These are phyloP conservation scores for Lithobates sylvaticus DNA, from an alignment of 2,797 vertebrate genomes.

Conservation along the genomic window DNA sequence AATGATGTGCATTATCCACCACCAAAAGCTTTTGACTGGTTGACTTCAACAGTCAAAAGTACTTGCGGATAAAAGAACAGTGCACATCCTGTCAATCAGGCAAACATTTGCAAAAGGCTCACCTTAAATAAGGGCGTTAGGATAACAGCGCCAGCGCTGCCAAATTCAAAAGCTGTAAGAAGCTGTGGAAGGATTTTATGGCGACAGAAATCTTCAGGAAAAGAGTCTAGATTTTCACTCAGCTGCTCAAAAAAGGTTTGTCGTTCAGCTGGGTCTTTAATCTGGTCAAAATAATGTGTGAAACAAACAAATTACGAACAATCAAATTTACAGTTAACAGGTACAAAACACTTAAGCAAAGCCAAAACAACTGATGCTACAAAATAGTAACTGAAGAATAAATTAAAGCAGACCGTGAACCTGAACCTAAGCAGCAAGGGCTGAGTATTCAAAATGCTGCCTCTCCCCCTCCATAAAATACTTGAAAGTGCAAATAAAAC, in stretches of 20 bases:
- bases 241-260: conserved; percentile 93
- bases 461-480: too few relatives aligned
- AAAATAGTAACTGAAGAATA: too few relatives aligned
- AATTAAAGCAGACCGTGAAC: too few relatives aligned
- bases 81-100: not conserved
- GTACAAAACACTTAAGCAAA: not conserved
- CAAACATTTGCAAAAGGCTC: not conserved
- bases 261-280: conserved; percentile 89
- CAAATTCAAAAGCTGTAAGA: conserved; percentile 91
- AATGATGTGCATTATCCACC: too few relatives aligned
- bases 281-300: conserved; percentile 72
- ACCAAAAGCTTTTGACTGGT: too few relatives aligned
- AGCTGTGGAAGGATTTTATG: conserved; percentile 93
- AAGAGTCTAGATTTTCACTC: conserved; percentile 87
- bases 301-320: not conserved
- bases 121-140: conserved; percentile 93
- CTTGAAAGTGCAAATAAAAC: too few relatives aligned
- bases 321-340: not conserved
- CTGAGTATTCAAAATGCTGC: too few relatives aligned
- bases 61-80: too few relatives aligned
- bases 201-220: conserved; percentile 91
- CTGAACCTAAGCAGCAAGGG: too few relatives aligned
- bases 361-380: too few relatives aligned
- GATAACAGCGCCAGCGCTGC: conserved; percentile 87
- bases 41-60: too few relatives aligned